Evolutionary conservation across 2,888 invertebrate species (phyloP), one percentile per base, ranked within the genome.

Genomic region (Polymixis lichenea): DNA sequence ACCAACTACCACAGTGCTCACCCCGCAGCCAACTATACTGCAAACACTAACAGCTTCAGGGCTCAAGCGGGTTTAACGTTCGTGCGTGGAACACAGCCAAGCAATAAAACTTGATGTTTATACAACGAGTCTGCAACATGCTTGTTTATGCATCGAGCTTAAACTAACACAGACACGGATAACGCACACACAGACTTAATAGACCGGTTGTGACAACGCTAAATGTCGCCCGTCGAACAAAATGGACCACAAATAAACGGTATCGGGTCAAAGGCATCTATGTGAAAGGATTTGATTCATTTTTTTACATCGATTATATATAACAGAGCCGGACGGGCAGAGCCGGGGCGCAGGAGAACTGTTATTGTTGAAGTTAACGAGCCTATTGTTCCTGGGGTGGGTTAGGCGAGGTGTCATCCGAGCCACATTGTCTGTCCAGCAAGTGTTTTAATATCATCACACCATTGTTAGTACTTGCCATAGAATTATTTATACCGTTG

Each of bases 101-200:
- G 94, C 95, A 95, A 96, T 96, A 96, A 96, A 96, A 95, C 94
- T 94, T 94, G 93, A 95, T 95, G 96, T 96, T 95, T 95, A 94
- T 94, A 95, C 92, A 93, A 91, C 92, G 91, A 94, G 93, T 94
- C 94, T 91, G 93, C 93, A 92, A 91, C 91, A 91, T 90, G 91
- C 93, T 92, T 92, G 93, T 93, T 93, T 94, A 93, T 93, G 92
- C 90, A 92, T 92, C 90, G 89, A 89, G 90, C 89, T 91, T 91
- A 90, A 90, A 89, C 88, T 83, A 81, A 86, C 85, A 85, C 81
- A 89, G 84, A 87, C 88, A 89, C 51, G 80, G 73, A 73, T 65
- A 78, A 49, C 46, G 55, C 85, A 83, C 78, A 85, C 84, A 87
- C 77, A 86, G 89, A 88, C 80, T 78, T 79, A 84, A 83, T 86